Evolutionary conservation across 2,888 invertebrate genomes (phyloP), one percentile per base, ranked within the genome.

Genomic region (Doris montereyensis): DNA sequence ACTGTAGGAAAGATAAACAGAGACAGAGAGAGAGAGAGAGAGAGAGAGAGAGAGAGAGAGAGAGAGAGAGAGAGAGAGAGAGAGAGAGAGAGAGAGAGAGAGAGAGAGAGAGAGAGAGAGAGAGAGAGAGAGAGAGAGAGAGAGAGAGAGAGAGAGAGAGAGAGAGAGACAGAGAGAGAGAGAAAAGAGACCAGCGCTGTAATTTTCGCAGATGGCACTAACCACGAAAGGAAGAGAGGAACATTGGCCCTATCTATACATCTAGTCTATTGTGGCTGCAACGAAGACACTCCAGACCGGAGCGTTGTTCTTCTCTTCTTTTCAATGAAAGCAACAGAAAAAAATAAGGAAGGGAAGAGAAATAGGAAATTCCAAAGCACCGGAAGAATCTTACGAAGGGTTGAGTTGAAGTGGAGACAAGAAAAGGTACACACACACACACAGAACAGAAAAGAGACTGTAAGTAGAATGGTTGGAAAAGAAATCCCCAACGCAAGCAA

Each of bases 171-270:
- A 68, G 17, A 41, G 52, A 17, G 5, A 41, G 52, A 41, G 52
- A 41, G 52, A 21, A 68, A 10, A 68, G 8, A 8, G 8, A 28
- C 68, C 13, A 5, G 8, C 68, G 8, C 68, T 21, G 5, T 8
- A n/a, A n/a, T n/a, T n/a, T n/a, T n/a, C n/a, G n/a, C n/a, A n/a
- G n/a, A n/a, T n/a, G n/a, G n/a, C n/a, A n/a, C n/a, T n/a, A 13
- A 68, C 73, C n/a, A 34, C 41, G 57, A 8, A 34, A 73, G 57
- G 24, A 34, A 73, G 28, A 73, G 35, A 73, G 26, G 57, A 34
- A 52, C 73, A 73, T n/a, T n/a, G n/a, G n/a, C n/a, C n/a, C n/a
- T n/a, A n/a, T n/a, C n/a, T n/a, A n/a, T n/a, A n/a, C n/a, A n/a
- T n/a, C n/a, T n/a, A n/a, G n/a, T n/a, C n/a, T n/a, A n/a, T n/a